Base-by-base conservation (phyloP, 2,888 invertebrate species). In the Euproctis similis region DNA sequence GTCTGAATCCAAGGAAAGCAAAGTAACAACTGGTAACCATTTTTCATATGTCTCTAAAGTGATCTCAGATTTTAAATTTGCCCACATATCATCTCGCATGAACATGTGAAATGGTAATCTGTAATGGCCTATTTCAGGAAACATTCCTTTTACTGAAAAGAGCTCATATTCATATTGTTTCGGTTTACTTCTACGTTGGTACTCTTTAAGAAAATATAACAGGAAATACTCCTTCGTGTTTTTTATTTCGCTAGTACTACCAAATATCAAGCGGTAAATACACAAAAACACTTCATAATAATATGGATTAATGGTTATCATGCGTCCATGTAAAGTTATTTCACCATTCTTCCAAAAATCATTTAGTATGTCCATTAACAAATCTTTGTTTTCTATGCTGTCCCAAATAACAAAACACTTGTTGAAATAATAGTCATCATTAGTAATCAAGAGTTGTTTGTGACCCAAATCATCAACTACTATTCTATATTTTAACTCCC, bases 281-380 rank as follows among this genome's bases (percentile, higher is more conserved):
- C 80, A 77, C 28, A 80, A 39, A 43, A 73, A 84, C 3, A 81
- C 68, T 63, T 85, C 85, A 43, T 84, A 85, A 54, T 69, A 80
- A 54, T 85, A 85, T 12, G 82, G 80, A 57, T 82, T 85, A 26
- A 85, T 66, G 4, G 76, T 72, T 24, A 85, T 64, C 7, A 66
- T 46, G 28, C 75, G 73, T 11, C 81, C 78, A 38, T 84, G 76
- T 35, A 85, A 56, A 18, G 75, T 66, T 4, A 82, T 68, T 64
- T 85, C 85, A 9, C 85, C 85, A 42, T 73, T 80, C 55, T 72
- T 78, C 78, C 85, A 85, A 46, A 85, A 75, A 52, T 84, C 81
- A 19, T 56, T 71, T 17, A 85, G 58, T 33, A 82, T 58, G 33
- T 82, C 80, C 39, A 52, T 68, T 17, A 80, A 34, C 42, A 78